Conservation (phyloP, 1,140 invertebrate genomes). For the Pseudomyrmex gracilis region DNA sequence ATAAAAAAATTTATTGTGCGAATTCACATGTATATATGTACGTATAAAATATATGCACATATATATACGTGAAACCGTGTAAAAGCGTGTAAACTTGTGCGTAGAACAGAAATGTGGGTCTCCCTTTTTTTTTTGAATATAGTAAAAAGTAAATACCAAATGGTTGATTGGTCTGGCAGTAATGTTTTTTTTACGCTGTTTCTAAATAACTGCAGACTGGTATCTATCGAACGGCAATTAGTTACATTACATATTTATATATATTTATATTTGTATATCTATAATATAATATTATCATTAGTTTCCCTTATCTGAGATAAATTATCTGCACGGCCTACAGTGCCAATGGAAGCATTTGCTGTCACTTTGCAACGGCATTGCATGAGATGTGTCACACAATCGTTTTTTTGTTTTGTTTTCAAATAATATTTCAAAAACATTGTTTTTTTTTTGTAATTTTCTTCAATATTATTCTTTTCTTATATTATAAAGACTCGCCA, state of each 20-base stretch:
- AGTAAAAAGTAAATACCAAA: constrained; percentile 71
- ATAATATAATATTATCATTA: constrained; percentile 73
- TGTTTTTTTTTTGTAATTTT: constrained; percentile 42
- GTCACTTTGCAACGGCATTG: constrained; percentile 73
- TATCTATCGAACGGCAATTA: constrained; percentile 75
- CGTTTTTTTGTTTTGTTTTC: constrained; percentile 37
- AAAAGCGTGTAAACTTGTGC: constrained; percentile 47
- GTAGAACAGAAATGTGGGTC: constrained; percentile 49
- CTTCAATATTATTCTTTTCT: constrained; percentile 45
- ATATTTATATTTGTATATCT: constrained; percentile 68
- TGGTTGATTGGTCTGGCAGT: constrained; percentile 66
- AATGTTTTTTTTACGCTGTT: constrained; percentile 61
- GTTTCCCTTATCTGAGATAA: constrained; percentile 59
- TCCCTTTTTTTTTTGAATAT: background rate
- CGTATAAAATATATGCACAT: too few species aligned
- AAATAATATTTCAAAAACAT: constrained; percentile 59
- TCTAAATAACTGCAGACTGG: constrained; percentile 70
- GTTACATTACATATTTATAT: constrained; percentile 68
- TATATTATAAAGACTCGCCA: constrained; percentile 56
- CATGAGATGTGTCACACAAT: constrained; percentile 52
- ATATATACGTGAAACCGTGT: background rate
- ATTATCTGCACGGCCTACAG: constrained; percentile 72
- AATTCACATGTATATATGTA: background rate
- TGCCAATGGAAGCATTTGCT: constrained; percentile 79
- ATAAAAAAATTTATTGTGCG: constrained; percentile 24